Evolutionary conservation across 92 coral and sea anemone species (phyloP).

Genomic region (Heteractis magnifica): DNA sequence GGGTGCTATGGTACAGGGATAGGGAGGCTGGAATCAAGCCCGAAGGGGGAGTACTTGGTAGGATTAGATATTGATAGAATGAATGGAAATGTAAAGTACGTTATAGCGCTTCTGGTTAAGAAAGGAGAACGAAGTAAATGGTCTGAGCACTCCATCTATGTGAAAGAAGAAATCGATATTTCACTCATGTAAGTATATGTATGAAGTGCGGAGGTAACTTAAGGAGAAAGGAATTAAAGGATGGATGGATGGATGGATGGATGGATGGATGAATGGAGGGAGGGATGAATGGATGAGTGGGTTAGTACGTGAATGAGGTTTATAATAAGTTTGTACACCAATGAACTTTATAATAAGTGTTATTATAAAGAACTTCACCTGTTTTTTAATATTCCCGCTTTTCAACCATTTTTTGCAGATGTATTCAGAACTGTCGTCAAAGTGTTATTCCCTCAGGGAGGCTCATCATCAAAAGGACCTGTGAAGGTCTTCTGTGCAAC

Average conservation of each 20-base stretch:
- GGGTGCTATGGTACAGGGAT: slow-evolving; percentile 84
- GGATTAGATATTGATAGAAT: slow-evolving; percentile 64
- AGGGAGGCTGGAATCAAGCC: slow-evolving; percentile 50
- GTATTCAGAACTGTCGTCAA: slow-evolving; percentile 65
- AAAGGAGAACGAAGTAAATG: slow-evolving; percentile 39
- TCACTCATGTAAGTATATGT: slow-evolving; percentile 39
- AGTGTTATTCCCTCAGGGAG: slow-evolving; percentile 65
- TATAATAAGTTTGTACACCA: too few relatives aligned
- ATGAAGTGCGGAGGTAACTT: not conserved
- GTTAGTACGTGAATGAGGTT: too few relatives aligned
- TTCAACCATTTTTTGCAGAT: slow-evolving; percentile 34
- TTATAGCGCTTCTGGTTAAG: slow-evolving; percentile 49
- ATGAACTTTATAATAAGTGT: too few relatives aligned
- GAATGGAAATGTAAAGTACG: slow-evolving; percentile 59
- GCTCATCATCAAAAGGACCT: slow-evolving; percentile 53
- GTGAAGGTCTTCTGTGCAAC: slow-evolving; percentile 64
- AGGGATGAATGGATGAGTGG: not conserved
- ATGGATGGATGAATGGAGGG: not conserved
- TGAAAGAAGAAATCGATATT: slow-evolving; percentile 63
- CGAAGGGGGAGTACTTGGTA: slow-evolving; percentile 28
- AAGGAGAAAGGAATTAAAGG: not conserved
- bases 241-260: too few relatives aligned
- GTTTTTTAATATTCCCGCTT: not conserved
- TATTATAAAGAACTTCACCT: not conserved
- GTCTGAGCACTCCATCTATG: slow-evolving; percentile 40